phyloP scores from a whole-genome alignment of 2,797 vertebrate species.

The Sylvia borin region DNA sequence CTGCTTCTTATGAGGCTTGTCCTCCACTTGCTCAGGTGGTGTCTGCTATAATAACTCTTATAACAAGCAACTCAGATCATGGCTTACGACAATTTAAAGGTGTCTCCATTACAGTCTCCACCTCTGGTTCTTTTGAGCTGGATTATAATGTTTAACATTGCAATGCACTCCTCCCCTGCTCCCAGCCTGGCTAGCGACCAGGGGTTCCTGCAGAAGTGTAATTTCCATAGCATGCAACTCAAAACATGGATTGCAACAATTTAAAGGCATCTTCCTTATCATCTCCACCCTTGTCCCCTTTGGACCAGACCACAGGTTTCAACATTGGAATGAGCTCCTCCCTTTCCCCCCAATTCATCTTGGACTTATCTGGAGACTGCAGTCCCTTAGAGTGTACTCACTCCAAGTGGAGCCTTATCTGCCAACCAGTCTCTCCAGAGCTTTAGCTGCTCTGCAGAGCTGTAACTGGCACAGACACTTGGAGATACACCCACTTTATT shows the following conservation, averaged over 20 bases:
- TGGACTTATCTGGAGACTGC: neutral
- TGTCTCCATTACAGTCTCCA: neutral
- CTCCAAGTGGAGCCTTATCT: neutral
- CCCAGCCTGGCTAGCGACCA: neutral
- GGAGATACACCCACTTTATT: neutral
- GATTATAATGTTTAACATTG: neutral
- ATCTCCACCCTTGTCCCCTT: neutral
- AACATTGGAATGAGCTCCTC: neutral
- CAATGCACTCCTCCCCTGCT: neutral
- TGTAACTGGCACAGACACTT: neutral
- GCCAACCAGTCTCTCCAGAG: neutral
- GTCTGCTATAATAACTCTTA: neutral
- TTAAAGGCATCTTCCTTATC: neutral
- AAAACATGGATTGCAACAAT: neutral
- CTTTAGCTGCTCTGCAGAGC: neutral
- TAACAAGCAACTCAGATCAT: neutral
- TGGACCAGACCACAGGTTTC: neutral
- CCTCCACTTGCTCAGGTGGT: neutral
- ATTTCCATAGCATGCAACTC: neutral
- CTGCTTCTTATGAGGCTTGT: neutral
- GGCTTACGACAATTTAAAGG: accelerated
- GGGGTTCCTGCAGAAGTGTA: accelerated
- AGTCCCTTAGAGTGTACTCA: accelerated
- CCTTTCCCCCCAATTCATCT: neutral
- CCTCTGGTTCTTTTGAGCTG: neutral